Evolutionary conservation across 2,797 vertebrate species (phyloP).

Genomic region (Syncerus caffer): DNA sequence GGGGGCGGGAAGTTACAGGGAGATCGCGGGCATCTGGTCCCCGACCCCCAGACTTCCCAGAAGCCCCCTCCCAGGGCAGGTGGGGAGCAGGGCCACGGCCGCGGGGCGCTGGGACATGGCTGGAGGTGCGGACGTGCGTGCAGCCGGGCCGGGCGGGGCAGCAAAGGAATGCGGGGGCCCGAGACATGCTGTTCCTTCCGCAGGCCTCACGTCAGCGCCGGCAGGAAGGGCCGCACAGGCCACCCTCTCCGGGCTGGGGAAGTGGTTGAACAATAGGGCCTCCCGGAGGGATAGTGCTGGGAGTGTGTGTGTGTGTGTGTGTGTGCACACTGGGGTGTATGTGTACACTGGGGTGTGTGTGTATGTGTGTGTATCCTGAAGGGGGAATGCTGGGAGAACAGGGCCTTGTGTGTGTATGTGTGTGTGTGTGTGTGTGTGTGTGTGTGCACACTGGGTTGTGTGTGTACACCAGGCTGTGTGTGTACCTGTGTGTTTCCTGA

Average conservation of each 20-base stretch:
- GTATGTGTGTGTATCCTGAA: not conserved
- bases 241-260: not conserved
- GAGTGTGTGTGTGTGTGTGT: not conserved
- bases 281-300: not conserved
- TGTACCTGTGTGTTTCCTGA: not conserved
- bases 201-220: conserved; percentile 1
- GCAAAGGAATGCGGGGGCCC: conserved; percentile 15
- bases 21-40: fast-evolving
- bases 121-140: conserved; percentile 35
- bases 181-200: conserved; percentile 56
- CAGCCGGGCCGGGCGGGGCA: not conserved
- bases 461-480: not conserved
- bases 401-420: not conserved
- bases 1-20: not conserved
- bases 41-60: fast-evolving
- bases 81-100: fast-evolving
- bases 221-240: conserved; percentile 54
- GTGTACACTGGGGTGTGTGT: not conserved
- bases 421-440: not conserved
- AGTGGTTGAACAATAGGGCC: conserved; percentile 60
- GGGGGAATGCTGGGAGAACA: not conserved
- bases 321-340: not conserved
- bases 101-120: not conserved
- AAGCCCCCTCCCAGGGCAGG: too few species aligned
- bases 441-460: not conserved